A percentile compares a stretch with the other conserved stretches of the same genome.
phyloP scores from a whole-genome alignment of 1,140 invertebrate genomes.

The Agrilus planipennis region DNA sequence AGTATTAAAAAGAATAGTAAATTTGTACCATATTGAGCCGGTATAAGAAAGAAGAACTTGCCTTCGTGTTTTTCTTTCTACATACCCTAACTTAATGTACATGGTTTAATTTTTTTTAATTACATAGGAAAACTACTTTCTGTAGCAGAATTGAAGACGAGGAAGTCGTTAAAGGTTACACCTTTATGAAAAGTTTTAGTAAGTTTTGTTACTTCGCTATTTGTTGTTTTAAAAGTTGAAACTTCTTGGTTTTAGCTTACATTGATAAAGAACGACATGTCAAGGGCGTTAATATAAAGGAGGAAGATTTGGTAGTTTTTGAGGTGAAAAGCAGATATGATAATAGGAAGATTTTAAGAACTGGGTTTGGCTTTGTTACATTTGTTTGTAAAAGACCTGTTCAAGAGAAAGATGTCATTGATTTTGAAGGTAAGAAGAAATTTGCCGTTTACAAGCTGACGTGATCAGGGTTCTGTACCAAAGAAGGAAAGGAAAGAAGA shows the following conservation, averaged over 20 bases:
- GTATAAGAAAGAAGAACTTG: no score
- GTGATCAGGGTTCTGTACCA: neutral
- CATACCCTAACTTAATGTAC: neutral
- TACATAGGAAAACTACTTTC: slow-evolving; percentile 1
- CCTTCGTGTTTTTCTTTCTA: no score
- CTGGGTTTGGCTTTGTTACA: slow-evolving; percentile 8
- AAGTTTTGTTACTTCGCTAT: slow-evolving; percentile 6
- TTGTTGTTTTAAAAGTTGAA: slow-evolving; percentile 8
- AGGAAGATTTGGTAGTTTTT: slow-evolving; percentile 12
- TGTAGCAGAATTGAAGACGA: slow-evolving; percentile 3
- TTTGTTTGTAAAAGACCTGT: neutral
- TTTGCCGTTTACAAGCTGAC: no score
- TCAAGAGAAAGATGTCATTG: neutral
- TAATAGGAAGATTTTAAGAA: neutral
- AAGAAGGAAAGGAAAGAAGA: neutral
- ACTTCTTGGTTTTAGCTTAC: slow-evolving; percentile 5
- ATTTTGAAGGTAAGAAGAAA: slow-evolving; percentile 1
- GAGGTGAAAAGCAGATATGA: slow-evolving; percentile 4
- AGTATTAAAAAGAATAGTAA: no score
- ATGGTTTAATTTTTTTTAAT: slow-evolving; percentile 6
- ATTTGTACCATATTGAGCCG: no score
- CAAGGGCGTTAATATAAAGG: slow-evolving; percentile 1
- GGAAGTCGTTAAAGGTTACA: slow-evolving; percentile 1
- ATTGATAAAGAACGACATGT: slow-evolving; percentile 1
- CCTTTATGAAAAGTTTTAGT: slow-evolving; percentile 10